Conservation (phyloP, 1,140 invertebrate species). For the Anoplophora glabripennis region DNA sequence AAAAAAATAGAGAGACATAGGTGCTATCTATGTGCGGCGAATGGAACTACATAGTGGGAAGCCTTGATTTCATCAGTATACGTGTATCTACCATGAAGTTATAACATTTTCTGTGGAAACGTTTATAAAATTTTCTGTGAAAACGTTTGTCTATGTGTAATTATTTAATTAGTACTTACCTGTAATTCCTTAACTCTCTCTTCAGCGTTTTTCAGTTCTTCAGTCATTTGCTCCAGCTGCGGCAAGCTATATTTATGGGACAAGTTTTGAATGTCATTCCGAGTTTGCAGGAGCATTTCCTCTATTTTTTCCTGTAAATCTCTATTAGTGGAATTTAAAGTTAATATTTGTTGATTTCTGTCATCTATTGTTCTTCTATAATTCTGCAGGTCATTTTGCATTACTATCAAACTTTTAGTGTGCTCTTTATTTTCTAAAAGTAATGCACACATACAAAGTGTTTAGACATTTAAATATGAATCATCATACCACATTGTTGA, state of each 20-base stretch:
- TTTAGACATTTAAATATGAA: slow-evolving; percentile 1
- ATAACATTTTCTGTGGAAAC: too few species aligned
- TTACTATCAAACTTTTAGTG: slow-evolving; percentile 28
- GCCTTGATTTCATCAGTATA: too few species aligned
- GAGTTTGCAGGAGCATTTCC: slow-evolving; percentile 35
- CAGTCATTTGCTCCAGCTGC: slow-evolving; percentile 35
- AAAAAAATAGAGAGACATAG: background rate
- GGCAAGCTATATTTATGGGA: slow-evolving; percentile 38
- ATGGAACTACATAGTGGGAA: too few species aligned
- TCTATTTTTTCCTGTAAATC: slow-evolving; percentile 38
- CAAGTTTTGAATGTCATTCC: slow-evolving; percentile 35
- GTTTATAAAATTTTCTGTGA: too few species aligned
- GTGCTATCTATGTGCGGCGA: too few species aligned
- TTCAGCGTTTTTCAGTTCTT: slow-evolving; percentile 34
- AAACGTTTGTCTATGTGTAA: too few species aligned
- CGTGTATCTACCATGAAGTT: too few species aligned
- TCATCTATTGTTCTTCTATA: slow-evolving; percentile 31
- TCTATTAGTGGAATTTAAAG: slow-evolving; percentile 30
- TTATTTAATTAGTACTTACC: background rate
- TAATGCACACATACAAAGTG: too few species aligned
- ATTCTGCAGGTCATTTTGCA: slow-evolving; percentile 36
- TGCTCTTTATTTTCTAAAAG: slow-evolving; percentile 35
- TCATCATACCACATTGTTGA: slow-evolving; percentile 26
- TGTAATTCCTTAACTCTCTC: slow-evolving; percentile 25
- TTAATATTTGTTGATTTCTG: slow-evolving; percentile 32